A percentile compares a stretch with the other conserved stretches of the same genome.
Evolutionary conservation across 2,888 invertebrate species (phyloP).

Genomic region (Drosophila monieri): DNA sequence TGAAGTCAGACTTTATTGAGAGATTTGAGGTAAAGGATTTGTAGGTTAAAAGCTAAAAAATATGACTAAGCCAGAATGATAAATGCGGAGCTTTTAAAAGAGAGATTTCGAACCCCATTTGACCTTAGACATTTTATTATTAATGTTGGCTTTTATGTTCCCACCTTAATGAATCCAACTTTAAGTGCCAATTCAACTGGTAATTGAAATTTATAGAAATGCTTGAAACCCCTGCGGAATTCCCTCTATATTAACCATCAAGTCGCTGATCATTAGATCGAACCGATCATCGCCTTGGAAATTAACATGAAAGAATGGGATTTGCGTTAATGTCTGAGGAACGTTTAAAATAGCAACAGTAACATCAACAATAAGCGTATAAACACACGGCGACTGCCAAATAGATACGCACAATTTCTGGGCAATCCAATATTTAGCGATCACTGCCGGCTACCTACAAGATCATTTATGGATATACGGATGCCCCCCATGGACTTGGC

Average conservation of each 20-base stretch:
- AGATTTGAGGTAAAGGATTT: not conserved
- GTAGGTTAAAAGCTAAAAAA: too few relatives aligned
- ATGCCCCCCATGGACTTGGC: slow-evolving; percentile 61
- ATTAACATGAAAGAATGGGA: slow-evolving; percentile 31
- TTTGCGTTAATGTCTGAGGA: slow-evolving; percentile 27
- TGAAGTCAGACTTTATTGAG: slow-evolving; percentile 9
- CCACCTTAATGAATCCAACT: slow-evolving; percentile 19
- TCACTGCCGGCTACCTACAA: slow-evolving; percentile 49
- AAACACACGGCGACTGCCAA: slow-evolving; percentile 19
- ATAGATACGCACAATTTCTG: slow-evolving; percentile 27
- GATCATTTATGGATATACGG: slow-evolving; percentile 53
- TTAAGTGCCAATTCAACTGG: slow-evolving; percentile 21
- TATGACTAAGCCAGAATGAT: not conserved
- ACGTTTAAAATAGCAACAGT: slow-evolving; percentile 24
- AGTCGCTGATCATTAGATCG: slow-evolving; percentile 14
- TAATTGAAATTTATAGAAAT: slow-evolving; percentile 37
- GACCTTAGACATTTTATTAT: not conserved
- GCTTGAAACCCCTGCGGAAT: slow-evolving; percentile 5
- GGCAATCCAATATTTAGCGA: slow-evolving; percentile 37
- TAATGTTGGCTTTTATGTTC: not conserved
- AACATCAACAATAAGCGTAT: slow-evolving; percentile 37
- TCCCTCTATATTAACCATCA: slow-evolving; percentile 32
- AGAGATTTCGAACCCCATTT: not conserved
- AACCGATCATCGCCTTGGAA: slow-evolving; percentile 11
- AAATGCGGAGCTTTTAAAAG: not conserved